Evolutionary conservation across 2,797 vertebrate genomes (phyloP), one percentile per base, ranked within the genome.

Genomic region (Carcharodon carcharias): DNA sequence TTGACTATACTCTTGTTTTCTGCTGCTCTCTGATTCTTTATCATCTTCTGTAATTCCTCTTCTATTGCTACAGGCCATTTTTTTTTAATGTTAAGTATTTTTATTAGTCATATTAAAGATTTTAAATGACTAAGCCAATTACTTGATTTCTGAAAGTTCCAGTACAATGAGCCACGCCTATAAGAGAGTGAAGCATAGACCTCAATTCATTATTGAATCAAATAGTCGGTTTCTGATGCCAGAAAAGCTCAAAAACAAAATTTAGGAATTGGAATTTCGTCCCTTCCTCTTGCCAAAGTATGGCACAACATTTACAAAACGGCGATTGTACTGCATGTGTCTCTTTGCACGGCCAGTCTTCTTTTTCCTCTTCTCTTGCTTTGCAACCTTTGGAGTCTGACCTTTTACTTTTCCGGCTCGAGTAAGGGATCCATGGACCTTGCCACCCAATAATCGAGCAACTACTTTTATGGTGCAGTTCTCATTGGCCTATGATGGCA

Each of bases 341-440:
- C 99, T 98, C 98, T 99, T 99, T 3, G 99, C 99, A 0, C 99
- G 98, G n/a, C 99, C 99, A 0, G 99, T 99, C 98, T 98, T 99
- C 98, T 99, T 99, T 88, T 99, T 99, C 97, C 99, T 99, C 97
- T 99, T 99, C 97, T 99, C 99, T 97, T 99, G 94, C 35, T 95
- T 95, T 95, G 94, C 94, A 5, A 95, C 94, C 94, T 95, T 63
- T 63, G 61, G 61, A 63, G 61, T 63, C 2, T 63, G 7, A 63
- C 9, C 61, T 63, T 9, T 9, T 9, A 63, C 61, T 63, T 63
- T 63, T 63, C 61, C 61, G 16, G 61, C 61, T 63, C 14, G 61
- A 14, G 61, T 61, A 63, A 63, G 61, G 61, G 16, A 63, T 63
- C 12, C 12, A 63, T 11, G 61, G 61, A 63, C 61, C 61, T 63